Conservation (phyloP, 2,113 vertebrate genomes). For the Tylochromis polylepis region DNA sequence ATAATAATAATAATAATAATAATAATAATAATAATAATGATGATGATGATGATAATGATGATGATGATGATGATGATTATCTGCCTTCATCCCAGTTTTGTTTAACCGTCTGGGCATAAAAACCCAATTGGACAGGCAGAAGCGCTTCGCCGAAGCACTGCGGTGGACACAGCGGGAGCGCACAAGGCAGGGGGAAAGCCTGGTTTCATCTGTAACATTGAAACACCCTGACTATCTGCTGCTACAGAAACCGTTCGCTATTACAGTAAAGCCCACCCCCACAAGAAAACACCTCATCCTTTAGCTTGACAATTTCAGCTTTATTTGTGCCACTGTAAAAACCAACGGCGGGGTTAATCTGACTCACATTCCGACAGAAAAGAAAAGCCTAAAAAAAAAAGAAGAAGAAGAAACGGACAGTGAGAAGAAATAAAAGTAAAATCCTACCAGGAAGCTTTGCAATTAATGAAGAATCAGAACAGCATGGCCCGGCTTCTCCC, state of each 20-base stretch:
- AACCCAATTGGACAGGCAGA: not conserved
- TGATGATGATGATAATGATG: too few relatives aligned
- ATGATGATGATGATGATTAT: not conserved
- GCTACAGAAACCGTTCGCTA: not conserved
- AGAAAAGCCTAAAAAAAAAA: not conserved
- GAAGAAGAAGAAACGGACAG: not conserved
- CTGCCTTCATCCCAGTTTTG: not conserved
- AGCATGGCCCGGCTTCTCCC: slow-evolving; percentile 21
- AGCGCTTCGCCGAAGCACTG: slow-evolving; percentile 6
- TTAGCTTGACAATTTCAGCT: not conserved
- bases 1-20: not conserved
- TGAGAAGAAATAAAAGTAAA: not conserved
- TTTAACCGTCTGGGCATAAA: not conserved
- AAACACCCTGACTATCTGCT: not conserved
- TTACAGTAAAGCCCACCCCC: not conserved
- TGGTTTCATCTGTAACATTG: not conserved
- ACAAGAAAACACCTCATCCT: fast-evolving
- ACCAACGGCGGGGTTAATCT: not conserved
- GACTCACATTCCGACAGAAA: not conserved
- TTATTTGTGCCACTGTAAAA: not conserved
- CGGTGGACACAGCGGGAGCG: not conserved
- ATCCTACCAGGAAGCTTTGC: slow-evolving; percentile 42
- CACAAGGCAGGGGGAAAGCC: not conserved
- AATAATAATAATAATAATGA: too few relatives aligned
- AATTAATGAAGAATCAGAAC: not conserved